These are phyloP conservation scores for Apamea crenata DNA, from an alignment of 2,888 invertebrate species.

Conservation along the genomic window DNA sequence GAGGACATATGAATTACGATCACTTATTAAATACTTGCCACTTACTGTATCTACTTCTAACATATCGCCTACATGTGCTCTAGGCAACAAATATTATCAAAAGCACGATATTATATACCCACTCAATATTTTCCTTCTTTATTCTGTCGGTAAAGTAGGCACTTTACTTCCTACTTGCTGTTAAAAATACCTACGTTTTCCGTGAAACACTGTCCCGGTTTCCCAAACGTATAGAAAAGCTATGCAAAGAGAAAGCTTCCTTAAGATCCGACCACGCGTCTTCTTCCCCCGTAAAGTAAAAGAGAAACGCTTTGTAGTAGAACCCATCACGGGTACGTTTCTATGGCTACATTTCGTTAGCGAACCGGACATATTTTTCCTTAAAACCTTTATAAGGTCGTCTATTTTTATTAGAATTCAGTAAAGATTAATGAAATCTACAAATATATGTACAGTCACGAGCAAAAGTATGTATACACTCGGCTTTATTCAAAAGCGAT, in stretches of 20 bases:
- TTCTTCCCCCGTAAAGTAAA: conserved; percentile 40
- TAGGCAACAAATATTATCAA: background rate
- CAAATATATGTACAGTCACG: too few species aligned
- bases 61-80: conserved; percentile 15
- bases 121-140: conserved; percentile 20
- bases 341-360: conserved; percentile 45
- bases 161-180: conserved; percentile 16
- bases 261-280: conserved; percentile 52
- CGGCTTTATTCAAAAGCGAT: too few species aligned
- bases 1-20: conserved; percentile 59
- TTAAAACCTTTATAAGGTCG: conserved; percentile 20
- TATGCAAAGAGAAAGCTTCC: conserved; percentile 51
- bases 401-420: conserved; percentile 18
- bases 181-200: conserved; percentile 39
- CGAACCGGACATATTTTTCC: conserved; percentile 28
- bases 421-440: conserved; percentile 11
- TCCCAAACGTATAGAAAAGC: conserved; percentile 46
- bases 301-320: conserved; percentile 45
- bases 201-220: conserved; percentile 24
- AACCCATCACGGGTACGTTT: conserved; percentile 26
- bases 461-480: too few species aligned
- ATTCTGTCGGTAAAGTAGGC: background rate
- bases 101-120: background rate
- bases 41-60: conserved; percentile 16
- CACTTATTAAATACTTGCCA: conserved; percentile 59